phyloP scores from a whole-genome alignment of 2,797 vertebrate species.

The Epinephelus malabaricus region DNA sequence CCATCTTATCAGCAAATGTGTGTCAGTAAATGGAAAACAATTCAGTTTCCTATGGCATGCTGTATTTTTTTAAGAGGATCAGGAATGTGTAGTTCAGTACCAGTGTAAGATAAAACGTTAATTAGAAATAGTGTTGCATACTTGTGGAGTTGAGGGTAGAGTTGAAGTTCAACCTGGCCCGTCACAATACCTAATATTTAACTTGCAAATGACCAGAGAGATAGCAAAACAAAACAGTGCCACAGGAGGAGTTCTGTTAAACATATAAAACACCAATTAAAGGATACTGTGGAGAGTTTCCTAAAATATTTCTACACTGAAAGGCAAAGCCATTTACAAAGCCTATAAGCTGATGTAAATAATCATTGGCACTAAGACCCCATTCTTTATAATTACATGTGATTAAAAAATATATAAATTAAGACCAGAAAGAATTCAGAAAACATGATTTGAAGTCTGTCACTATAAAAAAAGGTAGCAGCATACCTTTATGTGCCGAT shows the following conservation, averaged over 20 bases:
- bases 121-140: not conserved
- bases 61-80: not conserved
- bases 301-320: not conserved
- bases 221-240: slow-evolving; percentile 16
- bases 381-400: not conserved
- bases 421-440: not conserved
- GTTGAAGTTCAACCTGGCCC: not conserved
- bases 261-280: not conserved
- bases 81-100: not conserved
- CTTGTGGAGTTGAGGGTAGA: not conserved
- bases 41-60: not conserved
- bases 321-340: not conserved
- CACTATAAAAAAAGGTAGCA: not conserved
- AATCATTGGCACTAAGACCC: accelerated
- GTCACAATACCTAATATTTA: slow-evolving; percentile 56
- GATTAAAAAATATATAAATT: not conserved
- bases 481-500: not conserved
- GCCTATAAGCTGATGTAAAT: not conserved
- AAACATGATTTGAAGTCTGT: not conserved
- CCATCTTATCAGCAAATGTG: not conserved
- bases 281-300: not conserved
- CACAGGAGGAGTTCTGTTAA: not conserved
- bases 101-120: not conserved
- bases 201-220: slow-evolving; percentile 77
- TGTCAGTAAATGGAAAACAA: not conserved